Percentiles rank a stretch among this genome's conserved stretches.
These are phyloP conservation scores for Paraescarpia echinospica DNA, from an alignment of 1,140 invertebrate species.

Conservation along the genomic window DNA sequence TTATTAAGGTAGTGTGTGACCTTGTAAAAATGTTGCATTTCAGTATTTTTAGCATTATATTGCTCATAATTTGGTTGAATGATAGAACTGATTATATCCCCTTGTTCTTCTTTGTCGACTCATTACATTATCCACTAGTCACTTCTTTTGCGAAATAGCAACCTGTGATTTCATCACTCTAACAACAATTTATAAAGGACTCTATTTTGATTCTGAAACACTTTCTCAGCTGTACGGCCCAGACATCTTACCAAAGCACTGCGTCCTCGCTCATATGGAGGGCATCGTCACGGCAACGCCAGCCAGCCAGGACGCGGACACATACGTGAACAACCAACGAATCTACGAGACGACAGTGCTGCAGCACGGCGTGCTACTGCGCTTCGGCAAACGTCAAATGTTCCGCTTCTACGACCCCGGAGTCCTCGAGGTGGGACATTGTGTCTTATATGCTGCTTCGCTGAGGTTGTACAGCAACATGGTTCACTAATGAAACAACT, in stretches of 20 bases:
- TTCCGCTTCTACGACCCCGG: conserved; percentile 72
- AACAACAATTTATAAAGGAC: too few relatives aligned
- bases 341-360: conserved; percentile 91
- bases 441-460: neutral
- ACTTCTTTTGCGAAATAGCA: too few relatives aligned
- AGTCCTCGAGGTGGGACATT: neutral
- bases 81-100: too few relatives aligned
- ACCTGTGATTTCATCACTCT: too few relatives aligned
- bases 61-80: too few relatives aligned
- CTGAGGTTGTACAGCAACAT: neutral
- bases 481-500: neutral
- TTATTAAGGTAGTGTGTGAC: neutral
- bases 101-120: too few relatives aligned
- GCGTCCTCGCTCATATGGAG: conserved; percentile 87
- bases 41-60: too few relatives aligned
- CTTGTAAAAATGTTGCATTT: neutral
- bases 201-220: too few relatives aligned
- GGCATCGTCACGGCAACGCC: conserved; percentile 93
- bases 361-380: conserved; percentile 63
- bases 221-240: conserved; percentile 47
- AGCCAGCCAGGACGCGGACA: conserved; percentile 85
- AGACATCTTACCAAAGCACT: conserved; percentile 84
- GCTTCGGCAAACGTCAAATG: conserved; percentile 78
- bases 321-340: conserved; percentile 88
- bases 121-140: too few relatives aligned